These are phyloP conservation scores for Amblyornis subalaris DNA, from an alignment of 2,113 vertebrate species.

Conservation along the genomic window DNA sequence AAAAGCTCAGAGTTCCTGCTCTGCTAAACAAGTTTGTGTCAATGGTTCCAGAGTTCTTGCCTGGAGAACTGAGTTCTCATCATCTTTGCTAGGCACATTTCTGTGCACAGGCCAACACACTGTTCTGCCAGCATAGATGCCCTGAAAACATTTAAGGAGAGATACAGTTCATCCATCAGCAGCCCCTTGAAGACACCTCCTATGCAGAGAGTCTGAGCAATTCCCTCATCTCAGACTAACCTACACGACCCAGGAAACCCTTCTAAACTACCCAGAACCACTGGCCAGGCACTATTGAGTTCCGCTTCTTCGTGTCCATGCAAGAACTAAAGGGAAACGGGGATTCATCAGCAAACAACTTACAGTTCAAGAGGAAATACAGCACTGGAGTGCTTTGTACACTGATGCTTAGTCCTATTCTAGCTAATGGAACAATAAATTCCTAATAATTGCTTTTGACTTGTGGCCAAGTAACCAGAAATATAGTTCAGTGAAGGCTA, in stretches of 20 bases:
- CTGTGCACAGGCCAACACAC: not conserved
- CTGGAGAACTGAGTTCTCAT: not conserved
- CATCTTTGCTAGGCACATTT: not conserved
- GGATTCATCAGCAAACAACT: not conserved
- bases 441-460: not conserved
- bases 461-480: not conserved
- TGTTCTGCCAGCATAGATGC: not conserved
- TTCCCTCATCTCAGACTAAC: not conserved
- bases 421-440: not conserved
- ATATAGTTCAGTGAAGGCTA: not conserved
- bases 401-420: not conserved
- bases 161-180: not conserved
- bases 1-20: not conserved
- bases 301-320: not conserved
- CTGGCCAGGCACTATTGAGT: not conserved
- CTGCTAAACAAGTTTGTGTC: rapidly evolving
- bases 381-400: not conserved
- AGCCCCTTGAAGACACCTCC: not conserved
- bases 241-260: not conserved
- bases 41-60: not conserved
- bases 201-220: not conserved
- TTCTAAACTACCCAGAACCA: not conserved
- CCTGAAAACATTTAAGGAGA: not conserved
- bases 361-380: not conserved
- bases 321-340: not conserved